These are phyloP conservation scores for Acrobeloides nanus DNA, from an alignment of 2,888 invertebrate genomes.

Conservation along the genomic window DNA sequence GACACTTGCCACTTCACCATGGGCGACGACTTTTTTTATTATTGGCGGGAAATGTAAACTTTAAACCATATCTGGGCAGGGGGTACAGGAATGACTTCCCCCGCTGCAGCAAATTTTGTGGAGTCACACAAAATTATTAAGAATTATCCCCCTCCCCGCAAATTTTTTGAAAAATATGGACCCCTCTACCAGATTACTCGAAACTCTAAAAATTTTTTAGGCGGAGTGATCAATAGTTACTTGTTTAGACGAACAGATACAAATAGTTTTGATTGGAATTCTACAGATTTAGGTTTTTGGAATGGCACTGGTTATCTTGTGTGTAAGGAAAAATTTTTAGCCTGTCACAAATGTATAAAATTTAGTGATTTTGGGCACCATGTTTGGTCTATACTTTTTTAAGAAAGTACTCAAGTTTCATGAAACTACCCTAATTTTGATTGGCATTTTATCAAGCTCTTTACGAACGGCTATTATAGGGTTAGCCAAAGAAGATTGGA, in stretches of 20 bases:
- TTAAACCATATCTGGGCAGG: no score
- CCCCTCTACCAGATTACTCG: no score
- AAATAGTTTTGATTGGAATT: slow-evolving; percentile 20
- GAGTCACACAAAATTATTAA: no score
- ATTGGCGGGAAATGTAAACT: no score
- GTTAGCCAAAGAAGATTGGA: slow-evolving; percentile 11
- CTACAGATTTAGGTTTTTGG: slow-evolving; percentile 32
- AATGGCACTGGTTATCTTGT: slow-evolving; percentile 32
- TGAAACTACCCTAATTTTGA: slow-evolving; percentile 34
- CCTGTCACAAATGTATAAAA: neutral
- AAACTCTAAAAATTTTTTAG: no score
- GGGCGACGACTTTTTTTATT: no score
- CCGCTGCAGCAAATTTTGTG: no score
- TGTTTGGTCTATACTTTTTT: slow-evolving; percentile 26
- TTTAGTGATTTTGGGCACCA: slow-evolving; percentile 32
- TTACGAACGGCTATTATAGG: slow-evolving; percentile 23
- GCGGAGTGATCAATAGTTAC: neutral
- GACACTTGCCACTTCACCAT: no score
- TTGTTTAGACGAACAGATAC: neutral
- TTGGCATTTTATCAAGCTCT: slow-evolving; percentile 26
- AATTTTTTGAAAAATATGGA: no score
- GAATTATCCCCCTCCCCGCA: no score
- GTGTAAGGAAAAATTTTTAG: slow-evolving; percentile 14
- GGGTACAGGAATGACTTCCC: no score
- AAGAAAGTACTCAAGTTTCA: slow-evolving; percentile 26